Conservation (phyloP, 2,888 invertebrate species). For the Melinaea menophilus region DNA sequence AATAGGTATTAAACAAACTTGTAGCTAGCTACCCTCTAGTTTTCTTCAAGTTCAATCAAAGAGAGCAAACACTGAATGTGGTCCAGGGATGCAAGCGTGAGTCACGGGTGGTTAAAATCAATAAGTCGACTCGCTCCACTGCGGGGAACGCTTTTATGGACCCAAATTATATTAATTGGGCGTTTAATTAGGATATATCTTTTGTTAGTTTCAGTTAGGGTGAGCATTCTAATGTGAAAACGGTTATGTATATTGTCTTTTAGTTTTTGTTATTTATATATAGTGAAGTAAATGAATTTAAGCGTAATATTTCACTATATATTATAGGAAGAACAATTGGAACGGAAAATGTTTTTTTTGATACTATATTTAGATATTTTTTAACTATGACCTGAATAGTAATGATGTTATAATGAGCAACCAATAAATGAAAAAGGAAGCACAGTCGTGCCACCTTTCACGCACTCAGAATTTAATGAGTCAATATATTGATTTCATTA, state of each 20-base stretch:
- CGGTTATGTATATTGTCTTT: background rate
- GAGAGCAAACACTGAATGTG: constrained; percentile 59
- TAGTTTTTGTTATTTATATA: no score
- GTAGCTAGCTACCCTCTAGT: constrained; percentile 43
- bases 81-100: constrained; percentile 54
- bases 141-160: constrained; percentile 33
- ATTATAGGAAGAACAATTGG: background rate
- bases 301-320: background rate
- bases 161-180: constrained; percentile 28
- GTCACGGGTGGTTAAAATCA: constrained; percentile 70
- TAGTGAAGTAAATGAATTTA: background rate
- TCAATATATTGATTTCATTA: background rate
- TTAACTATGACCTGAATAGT: constrained; percentile 15
- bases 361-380: constrained; percentile 15
- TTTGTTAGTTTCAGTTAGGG: background rate
- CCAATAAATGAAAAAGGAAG: constrained; percentile 15
- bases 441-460: constrained; percentile 1
- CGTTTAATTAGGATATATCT: constrained; percentile 22
- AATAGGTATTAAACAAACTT: constrained; percentile 53
- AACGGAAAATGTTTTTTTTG: constrained; percentile 12
- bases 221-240: background rate
- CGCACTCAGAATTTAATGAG: constrained; percentile 5
- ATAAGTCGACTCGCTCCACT: constrained; percentile 48
- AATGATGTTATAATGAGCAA: constrained; percentile 20
- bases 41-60: constrained; percentile 68